Evolutionary conservation across 2,888 invertebrate species (phyloP), one percentile per base, ranked within the genome.

Genomic region (Hemicrepidius hirtus): DNA sequence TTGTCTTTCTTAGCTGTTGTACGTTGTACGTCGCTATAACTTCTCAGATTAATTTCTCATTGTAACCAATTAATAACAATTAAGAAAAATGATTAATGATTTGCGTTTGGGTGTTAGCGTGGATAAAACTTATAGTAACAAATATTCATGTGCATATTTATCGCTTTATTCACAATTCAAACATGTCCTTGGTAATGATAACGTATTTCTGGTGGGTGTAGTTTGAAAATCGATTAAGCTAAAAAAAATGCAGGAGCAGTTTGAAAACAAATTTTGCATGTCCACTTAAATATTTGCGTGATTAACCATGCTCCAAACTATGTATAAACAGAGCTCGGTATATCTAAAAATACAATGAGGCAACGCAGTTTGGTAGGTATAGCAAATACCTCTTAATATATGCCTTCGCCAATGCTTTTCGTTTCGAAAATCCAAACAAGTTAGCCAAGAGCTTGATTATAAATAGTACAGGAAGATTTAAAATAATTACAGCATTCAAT

Each of bases 291-390:
- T 67, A 59, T n/a, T 59, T 67, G 41, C 18, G 35, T 32, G 59
- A 67, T 67, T 67, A 66, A 24, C 55, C 65, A 57, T 37, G 55
- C 66, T 41, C 21, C 12, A 18, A 67, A 46, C 67, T 67, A 67
- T 67, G 67, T 67, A 67, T 68, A 68, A 60, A 62, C 62, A 68
- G 60, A 32, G 24, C 10, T 46, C 60, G 32, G 60, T 63, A 46
- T 40, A 13, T 70, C 73, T 75, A 73, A 73, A 75, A 75, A 75
- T 73, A 75, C 44, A 32, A 46, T 55, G 24, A 63, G 62, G 53
- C 64, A 70, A 68, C 75, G 75, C 66, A 75, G 73, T 75, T 75
- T 70, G 49, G 63, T 71, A 50, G 62, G 67, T 74, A 74, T 66
- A 64, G 72, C 72, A 70, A 72, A 75, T 72, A 70, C 75, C 73